phyloP scores from a whole-genome alignment of 2,888 invertebrate species.

The Glyphotaelius pellucidus region DNA sequence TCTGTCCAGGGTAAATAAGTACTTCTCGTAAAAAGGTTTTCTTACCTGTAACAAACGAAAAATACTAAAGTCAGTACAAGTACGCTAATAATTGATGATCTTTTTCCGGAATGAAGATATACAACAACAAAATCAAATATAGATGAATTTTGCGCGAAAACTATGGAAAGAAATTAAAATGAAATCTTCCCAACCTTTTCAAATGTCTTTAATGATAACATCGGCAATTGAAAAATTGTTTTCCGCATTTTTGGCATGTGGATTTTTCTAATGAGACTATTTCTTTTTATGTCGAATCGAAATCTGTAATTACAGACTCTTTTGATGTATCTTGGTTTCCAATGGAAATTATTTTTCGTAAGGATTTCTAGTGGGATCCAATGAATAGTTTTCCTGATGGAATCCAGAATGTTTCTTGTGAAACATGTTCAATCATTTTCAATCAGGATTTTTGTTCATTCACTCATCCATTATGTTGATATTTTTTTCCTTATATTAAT shows the following conservation, averaged over 20 bases:
- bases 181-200: neutral
- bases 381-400: neutral
- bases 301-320: neutral
- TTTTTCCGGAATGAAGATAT: neutral
- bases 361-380: neutral
- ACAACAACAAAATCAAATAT: neutral
- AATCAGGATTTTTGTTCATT: no score
- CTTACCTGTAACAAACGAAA: slow-evolving; percentile 7
- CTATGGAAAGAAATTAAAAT: no score
- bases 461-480: no score
- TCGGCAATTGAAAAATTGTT: neutral
- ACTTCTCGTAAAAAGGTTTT: neutral
- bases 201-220: neutral
- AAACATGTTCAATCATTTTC: neutral
- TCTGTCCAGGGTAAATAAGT: neutral
- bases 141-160: neutral
- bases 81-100: neutral
- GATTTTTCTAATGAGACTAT: neutral
- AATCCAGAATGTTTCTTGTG: neutral
- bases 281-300: no score
- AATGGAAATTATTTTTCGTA: neutral
- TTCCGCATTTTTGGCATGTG: no score
- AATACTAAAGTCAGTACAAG: neutral
- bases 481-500: no score
- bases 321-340: neutral